phyloP scores from a whole-genome alignment of 2,113 vertebrate genomes.

The Thomomys bottae region DNA sequence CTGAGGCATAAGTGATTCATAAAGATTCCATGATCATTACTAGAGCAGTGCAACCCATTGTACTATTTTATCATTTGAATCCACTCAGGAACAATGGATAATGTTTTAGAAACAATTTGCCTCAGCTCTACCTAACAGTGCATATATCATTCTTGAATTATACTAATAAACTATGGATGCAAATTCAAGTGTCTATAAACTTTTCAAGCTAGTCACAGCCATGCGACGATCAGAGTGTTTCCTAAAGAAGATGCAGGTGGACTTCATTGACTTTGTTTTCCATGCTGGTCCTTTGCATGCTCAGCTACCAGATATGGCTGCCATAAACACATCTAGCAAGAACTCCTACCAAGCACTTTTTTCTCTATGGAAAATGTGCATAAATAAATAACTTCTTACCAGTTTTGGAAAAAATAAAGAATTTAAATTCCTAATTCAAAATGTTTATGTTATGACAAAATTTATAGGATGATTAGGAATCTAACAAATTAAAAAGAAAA shows the following conservation, averaged over 20 bases:
- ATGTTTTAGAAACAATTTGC: slow-evolving; percentile 20
- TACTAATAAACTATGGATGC: background rate
- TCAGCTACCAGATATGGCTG: background rate
- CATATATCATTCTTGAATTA: background rate
- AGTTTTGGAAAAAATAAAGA: background rate
- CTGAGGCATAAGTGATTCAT: background rate
- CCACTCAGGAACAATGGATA: background rate
- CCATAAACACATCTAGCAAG: background rate
- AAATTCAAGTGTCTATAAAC: background rate
- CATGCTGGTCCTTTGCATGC: background rate
- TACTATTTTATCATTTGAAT: background rate
- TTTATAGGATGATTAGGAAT: background rate
- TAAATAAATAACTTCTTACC: background rate
- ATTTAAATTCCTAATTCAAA: background rate
- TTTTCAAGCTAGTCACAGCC: background rate
- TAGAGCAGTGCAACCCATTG: background rate
- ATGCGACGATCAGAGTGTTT: background rate
- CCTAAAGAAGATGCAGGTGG: background rate
- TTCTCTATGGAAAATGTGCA: background rate
- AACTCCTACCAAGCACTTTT: background rate
- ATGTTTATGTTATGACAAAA: background rate
- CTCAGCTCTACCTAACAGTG: background rate
- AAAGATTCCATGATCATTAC: background rate
- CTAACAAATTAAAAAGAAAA: background rate
- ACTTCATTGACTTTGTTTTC: background rate